Conservation (phyloP, 2,888 invertebrate genomes). For the Eulithis testata region DNA sequence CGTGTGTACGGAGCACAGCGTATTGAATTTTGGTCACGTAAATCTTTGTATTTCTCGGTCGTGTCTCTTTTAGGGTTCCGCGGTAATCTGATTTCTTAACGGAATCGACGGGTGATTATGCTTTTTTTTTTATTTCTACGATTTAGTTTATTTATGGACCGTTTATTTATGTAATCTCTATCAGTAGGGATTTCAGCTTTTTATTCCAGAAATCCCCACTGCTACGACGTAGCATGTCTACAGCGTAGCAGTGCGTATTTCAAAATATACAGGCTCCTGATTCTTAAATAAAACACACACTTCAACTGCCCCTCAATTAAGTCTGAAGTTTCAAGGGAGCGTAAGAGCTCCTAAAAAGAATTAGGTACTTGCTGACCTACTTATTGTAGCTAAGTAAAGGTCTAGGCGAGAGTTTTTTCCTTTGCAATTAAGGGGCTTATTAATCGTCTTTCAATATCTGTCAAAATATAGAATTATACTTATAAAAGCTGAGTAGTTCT, state of each 20-base stretch:
- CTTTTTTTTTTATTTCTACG: no score
- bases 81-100: constrained; percentile 3
- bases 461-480: no score
- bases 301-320: background rate
- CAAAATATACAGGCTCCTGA: background rate
- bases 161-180: no score
- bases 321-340: constrained; percentile 2
- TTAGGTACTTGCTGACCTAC: background rate
- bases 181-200: no score
- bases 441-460: no score
- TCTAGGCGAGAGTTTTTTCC: background rate
- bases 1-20: constrained; percentile 56
- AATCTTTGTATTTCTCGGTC: constrained; percentile 70
- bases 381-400: background rate
- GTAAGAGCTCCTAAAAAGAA: background rate
- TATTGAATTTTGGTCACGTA: constrained; percentile 79
- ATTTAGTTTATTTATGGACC: no score
- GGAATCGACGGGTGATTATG: no score
- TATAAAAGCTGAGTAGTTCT: no score
- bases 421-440: background rate
- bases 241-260: no score
- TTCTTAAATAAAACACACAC: background rate
- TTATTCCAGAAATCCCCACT: no score
- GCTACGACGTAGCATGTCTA: no score
- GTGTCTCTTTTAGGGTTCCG: constrained; percentile 57